Conservation (phyloP, 64 coral and sea anemone species). For the Stylophora pistillata region DNA sequence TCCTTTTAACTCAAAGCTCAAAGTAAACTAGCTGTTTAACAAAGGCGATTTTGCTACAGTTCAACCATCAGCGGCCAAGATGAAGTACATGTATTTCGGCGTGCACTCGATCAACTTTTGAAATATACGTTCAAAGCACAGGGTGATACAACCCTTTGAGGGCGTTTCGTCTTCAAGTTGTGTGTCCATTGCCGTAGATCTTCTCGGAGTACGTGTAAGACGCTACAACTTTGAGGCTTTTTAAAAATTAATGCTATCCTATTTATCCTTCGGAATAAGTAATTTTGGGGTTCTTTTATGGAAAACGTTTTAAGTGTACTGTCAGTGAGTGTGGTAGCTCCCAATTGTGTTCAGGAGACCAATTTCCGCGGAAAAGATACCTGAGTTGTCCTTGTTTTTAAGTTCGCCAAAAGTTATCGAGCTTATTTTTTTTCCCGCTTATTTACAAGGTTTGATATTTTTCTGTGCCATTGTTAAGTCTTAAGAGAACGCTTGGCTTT, state of each 20-base stretch:
- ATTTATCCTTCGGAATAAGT: background rate
- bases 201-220: background rate
- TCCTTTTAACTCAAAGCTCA: background rate
- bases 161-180: background rate
- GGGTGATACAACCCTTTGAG: conserved; percentile 11
- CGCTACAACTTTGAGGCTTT: conserved; percentile 13
- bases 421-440: background rate
- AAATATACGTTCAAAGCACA: conserved; percentile 38
- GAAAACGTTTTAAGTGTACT: background rate
- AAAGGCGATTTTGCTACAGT: background rate
- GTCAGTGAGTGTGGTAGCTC: background rate
- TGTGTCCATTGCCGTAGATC: background rate
- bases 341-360: background rate
- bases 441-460: background rate
- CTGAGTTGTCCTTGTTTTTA: no score
- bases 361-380: background rate
- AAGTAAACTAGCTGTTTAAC: background rate
- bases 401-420: no score
- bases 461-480: background rate
- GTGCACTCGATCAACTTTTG: conserved; percentile 25
- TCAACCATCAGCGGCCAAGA: conserved; percentile 33
- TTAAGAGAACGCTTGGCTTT: background rate
- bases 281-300: background rate
- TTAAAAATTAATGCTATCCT: conserved; percentile 23
- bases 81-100: conserved; percentile 33